Conservation (phyloP, 2,888 invertebrate species). For the Apodemia duryi region DNA sequence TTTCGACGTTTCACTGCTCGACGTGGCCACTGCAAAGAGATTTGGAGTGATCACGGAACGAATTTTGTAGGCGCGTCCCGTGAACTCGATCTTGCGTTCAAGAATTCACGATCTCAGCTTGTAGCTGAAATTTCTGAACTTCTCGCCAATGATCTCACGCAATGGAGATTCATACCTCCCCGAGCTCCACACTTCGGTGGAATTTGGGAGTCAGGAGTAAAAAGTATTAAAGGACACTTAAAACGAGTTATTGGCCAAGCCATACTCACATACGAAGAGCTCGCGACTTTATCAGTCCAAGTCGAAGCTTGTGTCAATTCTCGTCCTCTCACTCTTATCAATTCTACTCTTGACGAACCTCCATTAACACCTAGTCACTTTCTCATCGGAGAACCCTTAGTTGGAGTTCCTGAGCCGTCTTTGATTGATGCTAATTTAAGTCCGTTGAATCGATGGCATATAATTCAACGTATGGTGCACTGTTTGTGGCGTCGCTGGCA, state of each 20-base stretch:
- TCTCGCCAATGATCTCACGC: slow-evolving; percentile 24
- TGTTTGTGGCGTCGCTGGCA: too few species aligned
- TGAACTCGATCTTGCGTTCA: slow-evolving; percentile 26
- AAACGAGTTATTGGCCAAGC: slow-evolving; percentile 27
- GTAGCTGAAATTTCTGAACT: slow-evolving; percentile 28
- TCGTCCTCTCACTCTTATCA: slow-evolving; percentile 18
- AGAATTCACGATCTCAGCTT: slow-evolving; percentile 20
- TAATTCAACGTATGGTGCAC: too few species aligned
- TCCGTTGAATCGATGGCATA: too few species aligned
- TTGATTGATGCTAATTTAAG: too few species aligned
- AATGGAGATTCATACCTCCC: slow-evolving; percentile 30
- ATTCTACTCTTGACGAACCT: too few species aligned
- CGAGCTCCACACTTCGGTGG: slow-evolving; percentile 29
- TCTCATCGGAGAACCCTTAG: too few species aligned
- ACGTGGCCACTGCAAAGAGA: too few species aligned
- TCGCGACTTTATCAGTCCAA: slow-evolving; percentile 23
- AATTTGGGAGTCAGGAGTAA: slow-evolving; percentile 29
- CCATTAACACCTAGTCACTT: too few species aligned
- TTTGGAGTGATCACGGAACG: too few species aligned
- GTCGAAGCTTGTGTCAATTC: slow-evolving; percentile 30
- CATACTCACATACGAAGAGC: slow-evolving; percentile 24
- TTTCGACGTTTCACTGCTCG: neutral
- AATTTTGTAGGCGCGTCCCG: slow-evolving; percentile 19
- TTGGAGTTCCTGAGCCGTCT: too few species aligned
- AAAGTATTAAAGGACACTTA: slow-evolving; percentile 26